These are phyloP conservation scores for Cheilosia grossa DNA, from an alignment of 2,888 invertebrate species.

Conservation along the genomic window DNA sequence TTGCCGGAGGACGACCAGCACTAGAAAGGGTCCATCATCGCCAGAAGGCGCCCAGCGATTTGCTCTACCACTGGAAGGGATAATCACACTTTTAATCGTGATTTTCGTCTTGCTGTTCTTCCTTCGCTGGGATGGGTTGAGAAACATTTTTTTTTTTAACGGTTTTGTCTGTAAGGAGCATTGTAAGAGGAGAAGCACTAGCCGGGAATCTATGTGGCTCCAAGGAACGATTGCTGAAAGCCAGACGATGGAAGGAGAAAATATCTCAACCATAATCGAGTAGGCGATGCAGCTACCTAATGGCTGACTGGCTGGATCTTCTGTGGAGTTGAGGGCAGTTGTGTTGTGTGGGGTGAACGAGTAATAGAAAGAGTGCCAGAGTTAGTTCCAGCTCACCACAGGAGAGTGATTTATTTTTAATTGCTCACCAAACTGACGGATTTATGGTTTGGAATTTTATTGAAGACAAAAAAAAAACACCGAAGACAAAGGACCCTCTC, in stretches of 20 bases:
- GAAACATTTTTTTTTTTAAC: conserved; percentile 18
- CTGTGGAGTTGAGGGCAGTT: not conserved
- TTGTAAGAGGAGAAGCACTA: conserved; percentile 4
- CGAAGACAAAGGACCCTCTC: conserved; percentile 38
- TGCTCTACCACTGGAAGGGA: conserved; percentile 78
- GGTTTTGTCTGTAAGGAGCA: conserved; percentile 11
- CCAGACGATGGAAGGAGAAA: conserved; percentile 28
- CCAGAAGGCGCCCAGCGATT: conserved; percentile 46
- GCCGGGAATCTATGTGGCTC: conserved; percentile 58
- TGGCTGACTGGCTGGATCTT: conserved; percentile 37
- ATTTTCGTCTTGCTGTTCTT: conserved; percentile 71
- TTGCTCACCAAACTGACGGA: conserved; percentile 76
- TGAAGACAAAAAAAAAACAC: conserved; percentile 3
- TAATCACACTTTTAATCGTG: conserved; percentile 83
- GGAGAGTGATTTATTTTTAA: conserved; percentile 77
- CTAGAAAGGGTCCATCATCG: conserved; percentile 57
- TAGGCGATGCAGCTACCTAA: conserved; percentile 35
- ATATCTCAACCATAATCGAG: conserved; percentile 66
- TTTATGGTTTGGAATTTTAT: conserved; percentile 74
- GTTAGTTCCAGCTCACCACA: conserved; percentile 73
- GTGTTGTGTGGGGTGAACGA: conserved; percentile 1
- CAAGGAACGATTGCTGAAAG: conserved; percentile 48
- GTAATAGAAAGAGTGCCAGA: conserved; percentile 50
- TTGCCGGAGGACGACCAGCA: conserved; percentile 41
- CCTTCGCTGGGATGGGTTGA: not conserved